Evolutionary conservation across 2,888 invertebrate species (phyloP).

Genomic region (Magallana nippona): DNA sequence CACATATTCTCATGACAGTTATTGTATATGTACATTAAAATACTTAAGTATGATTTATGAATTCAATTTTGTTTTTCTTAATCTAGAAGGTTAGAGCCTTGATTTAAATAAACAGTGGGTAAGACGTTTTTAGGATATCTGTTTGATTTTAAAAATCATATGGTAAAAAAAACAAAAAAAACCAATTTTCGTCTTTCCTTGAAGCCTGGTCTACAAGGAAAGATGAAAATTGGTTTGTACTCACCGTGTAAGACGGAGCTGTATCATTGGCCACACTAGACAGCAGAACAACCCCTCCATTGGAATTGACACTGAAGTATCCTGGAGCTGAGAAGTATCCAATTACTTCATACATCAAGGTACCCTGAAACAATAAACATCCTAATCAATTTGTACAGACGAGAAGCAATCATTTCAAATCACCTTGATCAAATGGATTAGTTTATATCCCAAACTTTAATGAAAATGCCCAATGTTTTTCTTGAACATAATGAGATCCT

Average conservation of each 20-base stretch:
- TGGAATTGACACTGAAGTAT: constrained; percentile 66
- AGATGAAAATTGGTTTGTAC: too few species aligned
- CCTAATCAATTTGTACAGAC: not conserved
- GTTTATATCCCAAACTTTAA: too few species aligned
- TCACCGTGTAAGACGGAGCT: constrained; percentile 52
- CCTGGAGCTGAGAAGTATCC: constrained; percentile 66
- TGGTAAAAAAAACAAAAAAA: too few species aligned
- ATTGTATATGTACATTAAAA: not conserved
- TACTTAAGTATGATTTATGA: not conserved
- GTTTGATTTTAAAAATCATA: too few species aligned
- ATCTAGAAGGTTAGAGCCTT: not conserved
- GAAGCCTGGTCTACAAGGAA: too few species aligned
- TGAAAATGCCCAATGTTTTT: too few species aligned
- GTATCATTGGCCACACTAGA: constrained; percentile 43
- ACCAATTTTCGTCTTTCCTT: too few species aligned
- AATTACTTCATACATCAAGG: constrained; percentile 59
- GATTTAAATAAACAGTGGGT: not conserved
- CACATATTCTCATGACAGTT: not conserved
- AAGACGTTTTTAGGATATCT: too few species aligned
- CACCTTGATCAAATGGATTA: too few species aligned
- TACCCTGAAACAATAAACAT: constrained; percentile 55
- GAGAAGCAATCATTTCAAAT: too few species aligned
- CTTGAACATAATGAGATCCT: too few species aligned
- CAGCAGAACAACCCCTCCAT: constrained; percentile 51
- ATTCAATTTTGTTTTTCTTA: not conserved